Conservation (phyloP, 1,140 invertebrate species). For the Leptopilina boulardi region DNA sequence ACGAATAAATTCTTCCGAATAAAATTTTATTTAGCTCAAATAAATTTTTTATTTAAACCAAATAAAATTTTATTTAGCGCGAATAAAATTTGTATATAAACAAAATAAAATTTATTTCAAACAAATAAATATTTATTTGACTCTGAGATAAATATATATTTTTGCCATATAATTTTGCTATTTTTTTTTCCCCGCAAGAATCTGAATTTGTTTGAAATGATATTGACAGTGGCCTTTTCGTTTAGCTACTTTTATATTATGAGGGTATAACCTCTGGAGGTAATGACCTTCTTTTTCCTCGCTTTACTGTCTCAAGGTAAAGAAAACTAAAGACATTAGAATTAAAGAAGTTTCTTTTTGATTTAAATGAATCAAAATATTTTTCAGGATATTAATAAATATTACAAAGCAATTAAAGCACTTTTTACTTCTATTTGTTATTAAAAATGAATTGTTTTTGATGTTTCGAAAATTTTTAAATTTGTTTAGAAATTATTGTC, state of each 20-base stretch:
- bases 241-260: conserved; percentile 3
- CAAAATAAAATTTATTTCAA: too few relatives aligned
- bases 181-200: neutral
- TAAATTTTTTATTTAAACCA: too few relatives aligned
- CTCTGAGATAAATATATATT: too few relatives aligned
- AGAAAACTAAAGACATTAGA: neutral
- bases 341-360: neutral
- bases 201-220: neutral
- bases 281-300: neutral
- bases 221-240: conserved; percentile 10
- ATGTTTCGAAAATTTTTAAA: too few relatives aligned
- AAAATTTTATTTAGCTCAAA: too few relatives aligned
- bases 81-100: too few relatives aligned
- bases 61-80: too few relatives aligned
- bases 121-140: too few relatives aligned
- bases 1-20: too few relatives aligned
- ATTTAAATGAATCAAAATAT: neutral
- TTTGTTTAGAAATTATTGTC: too few relatives aligned
- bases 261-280: neutral
- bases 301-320: conserved; percentile 15
- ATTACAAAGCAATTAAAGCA: neutral
- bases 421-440: too few relatives aligned
- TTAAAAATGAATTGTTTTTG: too few relatives aligned
- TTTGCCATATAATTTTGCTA: neutral
- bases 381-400: neutral